phyloP scores from a whole-genome alignment of 64 coral and sea anemone genomes.

The Porites lutea region DNA sequence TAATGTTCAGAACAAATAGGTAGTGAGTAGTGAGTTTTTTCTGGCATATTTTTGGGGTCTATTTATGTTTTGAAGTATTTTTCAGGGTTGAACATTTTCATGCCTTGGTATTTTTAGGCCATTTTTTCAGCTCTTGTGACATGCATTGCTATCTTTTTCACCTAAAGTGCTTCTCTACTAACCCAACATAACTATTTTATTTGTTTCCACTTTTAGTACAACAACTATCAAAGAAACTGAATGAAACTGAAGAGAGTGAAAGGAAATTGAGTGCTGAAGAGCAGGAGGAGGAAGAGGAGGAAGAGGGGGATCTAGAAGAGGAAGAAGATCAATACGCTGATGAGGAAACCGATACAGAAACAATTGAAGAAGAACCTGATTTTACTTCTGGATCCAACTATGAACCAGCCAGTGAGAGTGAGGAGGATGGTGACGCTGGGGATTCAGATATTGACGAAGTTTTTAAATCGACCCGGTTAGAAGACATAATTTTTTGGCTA shows the following conservation, averaged over 20 bases:
- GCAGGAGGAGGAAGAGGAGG: constrained; percentile 20
- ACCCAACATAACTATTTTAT: neutral
- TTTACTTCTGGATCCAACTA: constrained; percentile 10
- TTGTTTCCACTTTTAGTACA: constrained; percentile 15
- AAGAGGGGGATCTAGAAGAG: constrained; percentile 1
- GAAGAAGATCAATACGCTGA: constrained; percentile 12
- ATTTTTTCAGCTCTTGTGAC: neutral
- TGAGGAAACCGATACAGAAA: neutral
- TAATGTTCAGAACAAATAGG: neutral
- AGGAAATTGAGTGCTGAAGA: neutral
- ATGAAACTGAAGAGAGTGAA: neutral
- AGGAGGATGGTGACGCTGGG: constrained; percentile 4
- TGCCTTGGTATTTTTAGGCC: neutral
- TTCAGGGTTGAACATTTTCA: constrained; percentile 1
- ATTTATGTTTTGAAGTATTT: neutral
- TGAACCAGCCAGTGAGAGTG: constrained; percentile 21
- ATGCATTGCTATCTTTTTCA: constrained; percentile 3
- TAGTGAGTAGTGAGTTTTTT: neutral
- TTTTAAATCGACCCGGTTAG: neutral
- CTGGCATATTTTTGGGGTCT: neutral
- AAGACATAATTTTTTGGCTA: constrained; percentile 20
- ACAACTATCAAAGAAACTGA: constrained; percentile 1
- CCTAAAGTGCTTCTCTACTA: constrained; percentile 3
- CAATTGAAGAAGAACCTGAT: constrained; percentile 23
- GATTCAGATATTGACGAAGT: neutral